Evolutionary conservation across 2,113 vertebrate genomes (phyloP), one percentile per base, ranked within the genome.

Genomic region (Kryptolebias marmoratus): DNA sequence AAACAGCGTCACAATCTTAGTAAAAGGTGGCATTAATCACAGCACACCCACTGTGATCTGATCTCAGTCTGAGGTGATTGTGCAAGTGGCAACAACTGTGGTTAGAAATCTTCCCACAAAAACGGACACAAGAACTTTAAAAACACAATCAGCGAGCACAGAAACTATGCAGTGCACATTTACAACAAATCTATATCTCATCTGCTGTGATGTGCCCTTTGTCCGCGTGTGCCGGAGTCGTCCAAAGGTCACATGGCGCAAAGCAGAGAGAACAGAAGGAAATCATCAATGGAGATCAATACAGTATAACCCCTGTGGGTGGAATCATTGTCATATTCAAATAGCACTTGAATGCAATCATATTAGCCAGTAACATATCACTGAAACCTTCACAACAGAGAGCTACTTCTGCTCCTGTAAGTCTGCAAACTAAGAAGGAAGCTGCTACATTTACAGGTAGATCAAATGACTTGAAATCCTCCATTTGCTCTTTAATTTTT

Each of bases 161-260:
- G 47, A 63, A 80, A 84, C 76, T 14, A 56, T 18, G 61, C 69
- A 61, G 60, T 14, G 57, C 56, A 75, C 79, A 73, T 87, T 85
- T 77, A 66, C 80, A 84, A 64, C 77, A 7, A 73, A 90, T 91
- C 88, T 80, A 92, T 90, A 90, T 77, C 84, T 90, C 80, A 91
- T 90, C 88, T 90, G 74, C 84, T 65, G 75, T 75, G 87, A 74
- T 7, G 27, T 87, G 83, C 79, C 86, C 90, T 92, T 91, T 90
- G 72, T 86, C 71, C 84, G 45, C 49, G 55, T 49, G 76, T 13
- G 54, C 14, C 64, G 16, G 45, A 83, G 45, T 53, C 42, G 4
- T 80, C 53, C 77, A 91, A 88, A 90, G 85, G 85, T 90, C 87
- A 90, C 68, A 54, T 42, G 74, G 62, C 61, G 75, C 68, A 65